A percentile compares a stretch with the other conserved stretches of the same genome.
Conservation (phyloP, 2,888 invertebrate genomes). For the Eupithecia exiguata region DNA sequence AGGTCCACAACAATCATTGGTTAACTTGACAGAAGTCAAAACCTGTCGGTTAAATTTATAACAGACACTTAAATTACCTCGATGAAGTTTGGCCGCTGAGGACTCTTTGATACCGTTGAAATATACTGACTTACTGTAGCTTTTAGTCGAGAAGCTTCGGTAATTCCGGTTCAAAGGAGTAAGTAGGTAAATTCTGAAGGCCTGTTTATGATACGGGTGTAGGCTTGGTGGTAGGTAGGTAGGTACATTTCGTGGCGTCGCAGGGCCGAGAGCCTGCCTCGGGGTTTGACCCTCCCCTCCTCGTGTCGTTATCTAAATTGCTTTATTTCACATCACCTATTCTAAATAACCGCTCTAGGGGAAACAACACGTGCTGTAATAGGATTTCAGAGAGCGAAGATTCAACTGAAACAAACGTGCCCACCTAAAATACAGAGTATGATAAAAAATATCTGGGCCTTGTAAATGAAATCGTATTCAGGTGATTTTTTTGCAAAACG, state of each 20-base stretch:
- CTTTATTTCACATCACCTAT: slow-evolving; percentile 47
- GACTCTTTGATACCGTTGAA: neutral
- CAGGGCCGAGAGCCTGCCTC: slow-evolving; percentile 16
- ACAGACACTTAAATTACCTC: neutral
- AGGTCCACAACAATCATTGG: neutral
- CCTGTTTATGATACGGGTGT: slow-evolving; percentile 27
- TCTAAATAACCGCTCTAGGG: slow-evolving; percentile 42
- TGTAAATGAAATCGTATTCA: neutral
- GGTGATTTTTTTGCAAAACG: neutral
- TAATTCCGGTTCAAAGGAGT: slow-evolving; percentile 10
- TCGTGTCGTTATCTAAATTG: slow-evolving; percentile 45
- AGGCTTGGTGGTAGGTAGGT: slow-evolving; percentile 6
- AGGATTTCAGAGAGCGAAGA: slow-evolving; percentile 31
- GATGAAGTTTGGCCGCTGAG: neutral
- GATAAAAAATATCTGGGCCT: neutral
- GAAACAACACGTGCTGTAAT: slow-evolving; percentile 39
- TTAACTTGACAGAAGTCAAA: neutral
- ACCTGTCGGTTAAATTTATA: neutral
- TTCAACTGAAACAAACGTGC: slow-evolving; percentile 3
- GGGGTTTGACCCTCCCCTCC: slow-evolving; percentile 38
- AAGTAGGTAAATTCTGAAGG: slow-evolving; percentile 16
- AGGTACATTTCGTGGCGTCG: slow-evolving; percentile 30
- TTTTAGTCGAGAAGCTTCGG: neutral
- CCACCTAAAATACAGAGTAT: neutral
- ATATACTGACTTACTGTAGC: neutral